Percentiles rank a stretch among this genome's conserved stretches.
phyloP scores from a whole-genome alignment of 2,113 vertebrate species.

The Psilopsiagon aurifrons region DNA sequence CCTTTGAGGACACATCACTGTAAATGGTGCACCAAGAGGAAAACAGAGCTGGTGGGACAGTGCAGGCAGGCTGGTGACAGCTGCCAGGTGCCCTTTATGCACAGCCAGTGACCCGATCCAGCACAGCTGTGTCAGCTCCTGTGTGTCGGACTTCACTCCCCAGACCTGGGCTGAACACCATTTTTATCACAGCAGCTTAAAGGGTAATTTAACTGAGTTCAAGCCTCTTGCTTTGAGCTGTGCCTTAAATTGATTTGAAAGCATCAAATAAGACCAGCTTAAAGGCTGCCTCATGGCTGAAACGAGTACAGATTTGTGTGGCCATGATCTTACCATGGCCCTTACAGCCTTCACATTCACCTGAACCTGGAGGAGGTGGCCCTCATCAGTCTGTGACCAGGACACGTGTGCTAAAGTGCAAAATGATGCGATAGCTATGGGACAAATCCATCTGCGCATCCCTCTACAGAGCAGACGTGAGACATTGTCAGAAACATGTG shows the following conservation, averaged over 20 bases:
- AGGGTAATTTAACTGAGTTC: background rate
- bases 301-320: background rate
- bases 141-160: background rate
- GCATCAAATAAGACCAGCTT: background rate
- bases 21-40: background rate
- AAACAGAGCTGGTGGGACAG: background rate
- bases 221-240: background rate
- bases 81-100: accelerated
- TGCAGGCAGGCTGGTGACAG: background rate
- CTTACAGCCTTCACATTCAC: background rate
- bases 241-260: background rate
- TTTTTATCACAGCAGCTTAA: background rate
- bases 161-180: background rate
- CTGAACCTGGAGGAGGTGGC: background rate
- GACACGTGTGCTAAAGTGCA: background rate
- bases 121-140: accelerated
- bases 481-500: background rate
- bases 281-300: background rate
- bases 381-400: background rate
- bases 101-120: background rate
- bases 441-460: background rate
- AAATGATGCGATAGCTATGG: background rate
- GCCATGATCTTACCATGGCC: background rate
- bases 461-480: background rate
- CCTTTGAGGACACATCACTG: background rate